A percentile compares a stretch with the other conserved stretches of the same genome.
Evolutionary conservation across 2,888 invertebrate genomes (phyloP).

Genomic region (Chorisops tibialis): DNA sequence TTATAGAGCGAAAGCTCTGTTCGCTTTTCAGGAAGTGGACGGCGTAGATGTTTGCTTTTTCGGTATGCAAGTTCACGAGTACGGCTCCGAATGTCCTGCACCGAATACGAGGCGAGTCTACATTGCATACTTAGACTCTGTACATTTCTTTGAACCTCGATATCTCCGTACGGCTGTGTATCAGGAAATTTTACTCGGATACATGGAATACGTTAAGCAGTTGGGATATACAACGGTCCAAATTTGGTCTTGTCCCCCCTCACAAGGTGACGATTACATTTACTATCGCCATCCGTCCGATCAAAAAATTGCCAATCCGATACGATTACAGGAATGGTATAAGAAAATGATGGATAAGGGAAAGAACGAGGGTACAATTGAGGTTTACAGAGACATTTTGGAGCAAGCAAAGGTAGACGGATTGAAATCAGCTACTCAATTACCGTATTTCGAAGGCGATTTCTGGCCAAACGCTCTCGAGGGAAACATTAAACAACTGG

Average conservation of each 20-base stretch:
- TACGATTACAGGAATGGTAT: conserved; percentile 99
- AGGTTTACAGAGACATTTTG: conserved; percentile 97
- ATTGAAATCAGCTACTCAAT: conserved; percentile 85
- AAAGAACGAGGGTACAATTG: conserved; percentile 94
- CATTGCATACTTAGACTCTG: conserved; percentile 98
- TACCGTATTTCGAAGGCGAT: conserved; percentile 98
- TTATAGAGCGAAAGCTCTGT: conserved; percentile 96
- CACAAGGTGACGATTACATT: conserved; percentile 99
- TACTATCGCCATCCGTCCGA: conserved; percentile 99
- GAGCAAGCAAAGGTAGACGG: conserved; percentile 99
- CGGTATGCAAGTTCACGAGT: conserved; percentile 99
- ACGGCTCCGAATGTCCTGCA: conserved; percentile 92
- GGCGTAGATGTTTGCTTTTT: conserved; percentile 99
- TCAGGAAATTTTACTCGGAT: conserved; percentile 97
- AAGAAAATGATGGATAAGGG: conserved; percentile 99
- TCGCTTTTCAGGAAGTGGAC: conserved; percentile 99
- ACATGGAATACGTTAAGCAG: conserved; percentile 97
- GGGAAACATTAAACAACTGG: conserved; percentile 97
- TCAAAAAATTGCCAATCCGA: conserved; percentile 99
- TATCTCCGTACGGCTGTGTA: conserved; percentile 97
- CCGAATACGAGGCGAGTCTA: conserved; percentile 97
- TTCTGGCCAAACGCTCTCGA: conserved; percentile 99
- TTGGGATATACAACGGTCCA: conserved; percentile 99
- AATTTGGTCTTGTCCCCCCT: conserved; percentile 99
- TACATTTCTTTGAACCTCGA: conserved; percentile 98